Evolutionary conservation across 2,888 invertebrate species (phyloP).

Genomic region (Encarsia formosa): DNA sequence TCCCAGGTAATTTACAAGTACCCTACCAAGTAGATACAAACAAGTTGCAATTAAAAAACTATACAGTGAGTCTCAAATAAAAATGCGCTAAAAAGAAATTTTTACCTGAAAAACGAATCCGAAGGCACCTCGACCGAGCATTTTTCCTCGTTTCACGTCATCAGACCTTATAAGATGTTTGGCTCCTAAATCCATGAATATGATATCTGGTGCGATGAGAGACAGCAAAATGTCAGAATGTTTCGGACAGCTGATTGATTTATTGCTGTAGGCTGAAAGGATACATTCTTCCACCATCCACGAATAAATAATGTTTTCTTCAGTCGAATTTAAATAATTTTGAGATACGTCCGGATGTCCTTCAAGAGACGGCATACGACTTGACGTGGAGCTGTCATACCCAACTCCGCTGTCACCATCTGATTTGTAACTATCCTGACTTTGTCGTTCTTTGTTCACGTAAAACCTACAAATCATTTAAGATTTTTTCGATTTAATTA

Average conservation of each 20-base stretch:
- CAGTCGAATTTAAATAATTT: conserved; percentile 42
- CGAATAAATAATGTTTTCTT: conserved; percentile 57
- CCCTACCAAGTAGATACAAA: conserved; percentile 52
- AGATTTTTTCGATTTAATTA: too few relatives aligned
- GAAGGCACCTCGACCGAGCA: conserved; percentile 94
- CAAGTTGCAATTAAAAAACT: too few relatives aligned
- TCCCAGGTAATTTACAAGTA: conserved; percentile 60
- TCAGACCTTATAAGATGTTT: conserved; percentile 77
- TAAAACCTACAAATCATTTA: conserved; percentile 32
- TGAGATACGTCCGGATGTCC: conserved; percentile 60
- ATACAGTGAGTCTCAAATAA: too few relatives aligned
- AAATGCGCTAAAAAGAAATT: not conserved
- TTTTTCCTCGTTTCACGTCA: conserved; percentile 69
- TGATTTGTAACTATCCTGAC: conserved; percentile 71
- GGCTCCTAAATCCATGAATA: conserved; percentile 85
- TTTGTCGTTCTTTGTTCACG: conserved; percentile 45
- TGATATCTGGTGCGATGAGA: conserved; percentile 89
- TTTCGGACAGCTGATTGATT: conserved; percentile 70
- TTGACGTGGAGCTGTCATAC: conserved; percentile 69
- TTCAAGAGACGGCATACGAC: conserved; percentile 79
- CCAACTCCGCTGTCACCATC: conserved; percentile 87
- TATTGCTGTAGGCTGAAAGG: conserved; percentile 74
- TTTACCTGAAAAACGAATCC: conserved; percentile 82
- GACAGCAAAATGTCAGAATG: conserved; percentile 74
- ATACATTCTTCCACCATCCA: conserved; percentile 98